Evolutionary conservation across 53 echinoderm and acorn worm genomes (phyloP).

Genomic region (Apostichopus leukothele): DNA sequence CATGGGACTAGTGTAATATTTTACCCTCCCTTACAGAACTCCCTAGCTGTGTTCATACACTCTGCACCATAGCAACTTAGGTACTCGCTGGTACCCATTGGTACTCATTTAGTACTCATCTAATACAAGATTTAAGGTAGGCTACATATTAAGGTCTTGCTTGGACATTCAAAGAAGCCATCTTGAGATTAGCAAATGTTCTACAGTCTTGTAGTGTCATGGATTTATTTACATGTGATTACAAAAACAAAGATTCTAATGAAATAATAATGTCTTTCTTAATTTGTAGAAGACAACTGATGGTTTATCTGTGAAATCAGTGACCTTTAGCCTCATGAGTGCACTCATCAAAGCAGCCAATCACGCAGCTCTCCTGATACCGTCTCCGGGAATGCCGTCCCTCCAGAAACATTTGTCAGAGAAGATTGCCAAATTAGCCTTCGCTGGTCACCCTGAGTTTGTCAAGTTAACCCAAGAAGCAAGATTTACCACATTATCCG

Average conservation of each 20-base stretch:
- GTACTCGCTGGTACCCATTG: too few species aligned
- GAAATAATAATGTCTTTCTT: not conserved
- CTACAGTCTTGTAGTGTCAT: not conserved
- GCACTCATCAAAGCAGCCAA: conserved; percentile 94
- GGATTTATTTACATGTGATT: not conserved
- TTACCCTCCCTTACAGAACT: too few species aligned
- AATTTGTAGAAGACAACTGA: conserved; percentile 60
- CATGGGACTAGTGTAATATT: too few species aligned
- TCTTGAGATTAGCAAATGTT: too few species aligned
- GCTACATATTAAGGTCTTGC: too few species aligned
- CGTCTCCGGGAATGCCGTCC: conserved; percentile 62
- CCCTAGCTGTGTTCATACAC: too few species aligned
- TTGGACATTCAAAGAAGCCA: too few species aligned
- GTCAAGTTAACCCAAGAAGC: conserved; percentile 62
- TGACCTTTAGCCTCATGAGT: conserved; percentile 81
- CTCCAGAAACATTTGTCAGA: conserved; percentile 61
- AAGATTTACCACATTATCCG: conserved; percentile 80
- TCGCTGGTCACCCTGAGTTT: conserved; percentile 86
- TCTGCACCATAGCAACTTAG: too few species aligned
- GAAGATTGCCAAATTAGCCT: conserved; percentile 71
- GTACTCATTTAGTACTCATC: too few species aligned
- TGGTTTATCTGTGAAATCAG: conserved; percentile 64
- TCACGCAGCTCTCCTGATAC: conserved; percentile 80
- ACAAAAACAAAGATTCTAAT: not conserved
- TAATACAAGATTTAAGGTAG: too few species aligned